A percentile compares a stretch with the other conserved stretches of the same genome.
phyloP scores from a whole-genome alignment of 2,888 invertebrate species.

The Drepanosiphum platanoidis region DNA sequence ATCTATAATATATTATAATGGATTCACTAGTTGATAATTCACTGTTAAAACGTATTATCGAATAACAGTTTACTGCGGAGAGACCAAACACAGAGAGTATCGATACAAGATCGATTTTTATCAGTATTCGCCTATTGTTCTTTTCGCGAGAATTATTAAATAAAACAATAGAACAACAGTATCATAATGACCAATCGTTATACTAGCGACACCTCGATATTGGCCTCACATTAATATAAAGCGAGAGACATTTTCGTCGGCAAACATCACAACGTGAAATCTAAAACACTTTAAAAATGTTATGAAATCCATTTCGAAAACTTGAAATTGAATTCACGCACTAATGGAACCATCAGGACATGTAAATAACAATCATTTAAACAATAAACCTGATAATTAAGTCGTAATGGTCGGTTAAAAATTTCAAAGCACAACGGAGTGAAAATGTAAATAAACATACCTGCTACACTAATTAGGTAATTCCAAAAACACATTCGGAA shows the following conservation, averaged over 20 bases:
- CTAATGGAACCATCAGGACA: background rate
- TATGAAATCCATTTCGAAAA: background rate
- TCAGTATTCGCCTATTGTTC: slow-evolving; percentile 42
- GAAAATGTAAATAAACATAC: background rate
- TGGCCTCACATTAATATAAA: background rate
- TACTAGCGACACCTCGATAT: slow-evolving; percentile 29
- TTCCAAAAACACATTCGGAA: no score
- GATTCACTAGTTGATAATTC: background rate
- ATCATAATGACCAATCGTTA: slow-evolving; percentile 1
- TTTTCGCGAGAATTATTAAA: slow-evolving; percentile 10
- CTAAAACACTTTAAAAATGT: background rate
- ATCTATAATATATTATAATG: background rate
- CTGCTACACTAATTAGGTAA: background rate
- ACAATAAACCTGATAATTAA: background rate
- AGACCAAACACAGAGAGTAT: slow-evolving; percentile 1
- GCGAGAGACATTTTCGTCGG: background rate
- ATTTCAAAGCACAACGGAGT: background rate
- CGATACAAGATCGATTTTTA: slow-evolving; percentile 30
- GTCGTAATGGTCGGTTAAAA: background rate
- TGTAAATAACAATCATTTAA: background rate
- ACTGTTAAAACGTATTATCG: background rate
- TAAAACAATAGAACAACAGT: slow-evolving; percentile 37
- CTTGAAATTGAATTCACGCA: background rate
- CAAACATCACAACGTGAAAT: background rate
- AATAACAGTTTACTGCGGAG: background rate